A percentile compares a stretch with the other conserved stretches of the same genome.
These are phyloP conservation scores for Spea bombifrons DNA, from an alignment of 2,113 vertebrate species.

Conservation along the genomic window DNA sequence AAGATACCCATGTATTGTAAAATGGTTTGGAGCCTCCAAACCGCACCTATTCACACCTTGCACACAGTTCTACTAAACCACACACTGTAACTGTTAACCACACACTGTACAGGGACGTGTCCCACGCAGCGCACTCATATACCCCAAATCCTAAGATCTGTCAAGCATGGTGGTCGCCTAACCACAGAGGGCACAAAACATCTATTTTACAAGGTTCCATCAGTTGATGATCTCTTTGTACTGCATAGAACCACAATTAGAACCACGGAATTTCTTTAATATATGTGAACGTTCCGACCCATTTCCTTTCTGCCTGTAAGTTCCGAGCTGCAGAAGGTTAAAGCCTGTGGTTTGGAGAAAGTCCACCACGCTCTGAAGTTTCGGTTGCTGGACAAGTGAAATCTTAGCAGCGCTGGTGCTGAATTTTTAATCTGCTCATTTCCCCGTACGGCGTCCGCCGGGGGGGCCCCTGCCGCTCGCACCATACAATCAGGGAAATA, in stretches of 20 bases:
- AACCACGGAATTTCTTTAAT: too few relatives aligned
- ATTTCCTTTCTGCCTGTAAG: too few relatives aligned
- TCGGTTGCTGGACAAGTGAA: conserved; percentile 16
- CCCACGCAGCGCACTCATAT: not conserved
- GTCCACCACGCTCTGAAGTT: not conserved
- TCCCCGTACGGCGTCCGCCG: conserved; percentile 9
- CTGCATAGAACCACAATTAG: not conserved
- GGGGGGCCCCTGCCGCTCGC: not conserved
- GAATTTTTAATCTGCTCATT: conserved; percentile 41
- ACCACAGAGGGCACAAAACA: too few relatives aligned
- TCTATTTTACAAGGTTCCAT: not conserved
- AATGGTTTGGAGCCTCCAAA: not conserved
- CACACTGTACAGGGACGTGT: not conserved
- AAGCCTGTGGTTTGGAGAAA: not conserved
- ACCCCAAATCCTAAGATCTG: too few relatives aligned
- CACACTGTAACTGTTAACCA: conserved; percentile 7
- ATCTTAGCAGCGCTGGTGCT: conserved; percentile 30
- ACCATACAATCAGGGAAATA: conserved; percentile 13
- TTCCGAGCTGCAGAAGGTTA: too few relatives aligned
- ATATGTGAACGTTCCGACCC: too few relatives aligned
- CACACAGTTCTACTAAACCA: conserved; percentile 1
- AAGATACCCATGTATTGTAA: too few relatives aligned
- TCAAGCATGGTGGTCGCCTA: too few relatives aligned
- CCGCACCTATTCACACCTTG: conserved; percentile 10
- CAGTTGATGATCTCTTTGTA: not conserved